Evolutionary conservation across 1,140 invertebrate genomes (phyloP).

Genomic region (Diachasmimorpha longicaudata): DNA sequence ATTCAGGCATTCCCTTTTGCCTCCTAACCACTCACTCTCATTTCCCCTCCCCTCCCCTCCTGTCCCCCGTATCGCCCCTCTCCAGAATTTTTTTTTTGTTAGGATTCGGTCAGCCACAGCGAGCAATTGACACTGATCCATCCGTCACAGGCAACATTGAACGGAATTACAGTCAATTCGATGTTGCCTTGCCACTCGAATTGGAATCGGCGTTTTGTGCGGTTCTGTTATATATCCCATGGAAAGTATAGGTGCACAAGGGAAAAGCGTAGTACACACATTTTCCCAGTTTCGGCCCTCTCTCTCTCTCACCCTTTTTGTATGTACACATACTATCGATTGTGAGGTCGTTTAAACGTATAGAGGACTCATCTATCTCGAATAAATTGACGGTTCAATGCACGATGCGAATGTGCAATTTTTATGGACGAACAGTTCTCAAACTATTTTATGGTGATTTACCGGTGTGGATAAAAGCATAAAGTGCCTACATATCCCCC

Average conservation of each 20-base stretch:
- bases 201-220: constrained; percentile 22
- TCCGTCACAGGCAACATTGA: constrained; percentile 59
- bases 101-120: constrained; percentile 15
- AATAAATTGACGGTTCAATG: constrained; percentile 34
- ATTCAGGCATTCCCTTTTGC: background rate
- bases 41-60: background rate
- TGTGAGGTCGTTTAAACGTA: constrained; percentile 26
- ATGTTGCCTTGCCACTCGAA: constrained; percentile 38
- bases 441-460: constrained; percentile 32
- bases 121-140: constrained; percentile 57
- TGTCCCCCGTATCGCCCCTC: background rate
- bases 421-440: constrained; percentile 30
- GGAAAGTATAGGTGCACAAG: constrained; percentile 7
- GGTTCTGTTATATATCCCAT: background rate
- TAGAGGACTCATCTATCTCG: constrained; percentile 28
- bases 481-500: constrained; percentile 11
- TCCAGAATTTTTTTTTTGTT: constrained; percentile 10
- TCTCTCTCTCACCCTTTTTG: background rate
- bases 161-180: constrained; percentile 60
- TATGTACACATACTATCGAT: constrained; percentile 21
- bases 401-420: constrained; percentile 32
- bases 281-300: background rate
- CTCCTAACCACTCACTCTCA: background rate
- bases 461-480: constrained; percentile 24
- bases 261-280: background rate